phyloP scores from a whole-genome alignment of 2,797 vertebrate genomes.

The Sardinella longiceps region DNA sequence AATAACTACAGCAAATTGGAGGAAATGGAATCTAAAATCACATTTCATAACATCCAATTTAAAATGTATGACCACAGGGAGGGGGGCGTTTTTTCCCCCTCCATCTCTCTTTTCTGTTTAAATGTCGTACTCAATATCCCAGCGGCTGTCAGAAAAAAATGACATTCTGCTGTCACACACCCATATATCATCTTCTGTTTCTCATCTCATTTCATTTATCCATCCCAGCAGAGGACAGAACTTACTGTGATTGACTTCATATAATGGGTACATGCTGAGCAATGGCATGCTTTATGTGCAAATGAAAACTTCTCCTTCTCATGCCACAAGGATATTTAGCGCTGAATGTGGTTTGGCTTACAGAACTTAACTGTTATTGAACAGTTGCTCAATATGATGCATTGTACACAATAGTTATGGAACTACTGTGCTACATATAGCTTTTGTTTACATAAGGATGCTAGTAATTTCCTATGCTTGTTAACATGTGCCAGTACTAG shows the following conservation, averaged over 20 bases:
- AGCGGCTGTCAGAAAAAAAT: slow-evolving; percentile 42
- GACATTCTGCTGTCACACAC: slow-evolving; percentile 39
- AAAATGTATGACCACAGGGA: slow-evolving; percentile 54
- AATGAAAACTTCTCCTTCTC: no score
- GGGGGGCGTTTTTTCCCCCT: slow-evolving; percentile 51
- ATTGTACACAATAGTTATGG: not conserved
- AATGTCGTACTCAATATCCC: slow-evolving; percentile 54
- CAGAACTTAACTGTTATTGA: not conserved
- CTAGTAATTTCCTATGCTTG: not conserved
- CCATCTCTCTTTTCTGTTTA: not conserved
- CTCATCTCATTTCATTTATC: slow-evolving; percentile 30
- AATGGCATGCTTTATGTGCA: not conserved
- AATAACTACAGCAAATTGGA: slow-evolving; percentile 69
- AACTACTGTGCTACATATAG: not conserved
- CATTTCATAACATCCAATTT: slow-evolving; percentile 65
- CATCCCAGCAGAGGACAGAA: not conserved
- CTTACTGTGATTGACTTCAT: not conserved
- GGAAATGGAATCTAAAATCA: slow-evolving; percentile 76
- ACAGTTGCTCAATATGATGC: not conserved
- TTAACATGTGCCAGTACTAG: not conserved
- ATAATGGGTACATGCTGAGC: not conserved
- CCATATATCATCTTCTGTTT: slow-evolving; percentile 51
- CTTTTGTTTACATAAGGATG: not conserved
- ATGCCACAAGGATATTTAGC: not conserved
- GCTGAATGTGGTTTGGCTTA: not conserved